Evolutionary conservation across 2,113 vertebrate species (phyloP).

Genomic region (Scopus umbretta): DNA sequence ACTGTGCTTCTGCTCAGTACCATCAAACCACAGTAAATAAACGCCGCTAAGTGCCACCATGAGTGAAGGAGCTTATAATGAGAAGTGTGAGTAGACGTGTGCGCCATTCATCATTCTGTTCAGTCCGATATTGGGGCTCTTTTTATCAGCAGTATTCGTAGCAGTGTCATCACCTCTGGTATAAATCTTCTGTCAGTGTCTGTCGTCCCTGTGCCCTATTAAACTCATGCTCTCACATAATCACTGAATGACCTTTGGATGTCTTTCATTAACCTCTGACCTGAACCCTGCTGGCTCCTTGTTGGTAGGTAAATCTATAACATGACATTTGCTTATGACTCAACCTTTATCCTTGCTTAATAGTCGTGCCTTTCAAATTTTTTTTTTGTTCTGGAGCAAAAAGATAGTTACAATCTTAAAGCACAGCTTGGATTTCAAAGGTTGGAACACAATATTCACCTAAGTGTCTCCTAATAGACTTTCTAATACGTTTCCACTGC

Average conservation of each 20-base stretch:
- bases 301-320: conserved; percentile 83
- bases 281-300: conserved; percentile 77
- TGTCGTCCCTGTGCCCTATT: conserved; percentile 83
- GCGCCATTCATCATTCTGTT: conserved; percentile 88
- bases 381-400: conserved; percentile 43
- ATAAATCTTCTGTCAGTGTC: conserved; percentile 93
- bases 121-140: conserved; percentile 84
- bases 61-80: conserved; percentile 82
- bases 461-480: conserved; percentile 40
- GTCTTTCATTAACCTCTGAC: conserved; percentile 96
- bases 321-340: conserved; percentile 79
- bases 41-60: conserved; percentile 81
- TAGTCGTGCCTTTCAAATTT: conserved; percentile 62
- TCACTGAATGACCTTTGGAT: conserved; percentile 85
- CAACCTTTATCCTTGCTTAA: conserved; percentile 78
- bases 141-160: conserved; percentile 94
- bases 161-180: conserved; percentile 83
- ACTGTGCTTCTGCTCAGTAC: conserved; percentile 68
- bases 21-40: conserved; percentile 73
- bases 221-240: conserved; percentile 83
- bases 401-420: conserved; percentile 65
- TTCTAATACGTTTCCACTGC: conserved; percentile 21
- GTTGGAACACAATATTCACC: conserved; percentile 64
- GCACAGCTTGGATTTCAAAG: conserved; percentile 68
- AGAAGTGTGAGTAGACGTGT: conserved; percentile 87